A percentile compares a stretch with the other conserved stretches of the same genome.
Evolutionary conservation across 2,113 vertebrate genomes (phyloP).

Genomic region (Butorides virescens): DNA sequence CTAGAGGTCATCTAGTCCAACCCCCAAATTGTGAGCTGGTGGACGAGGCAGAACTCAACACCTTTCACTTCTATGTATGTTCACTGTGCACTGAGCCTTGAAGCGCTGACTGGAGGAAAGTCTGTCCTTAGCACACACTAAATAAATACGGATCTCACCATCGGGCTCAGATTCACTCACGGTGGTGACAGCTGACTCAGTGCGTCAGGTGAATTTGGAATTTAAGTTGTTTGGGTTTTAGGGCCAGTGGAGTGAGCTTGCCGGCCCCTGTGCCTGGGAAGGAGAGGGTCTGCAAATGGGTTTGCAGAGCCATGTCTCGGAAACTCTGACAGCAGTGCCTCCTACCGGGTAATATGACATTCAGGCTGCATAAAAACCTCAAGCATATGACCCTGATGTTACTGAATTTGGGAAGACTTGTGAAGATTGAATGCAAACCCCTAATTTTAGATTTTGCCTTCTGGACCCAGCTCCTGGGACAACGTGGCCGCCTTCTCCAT

Average conservation of each 20-base stretch:
- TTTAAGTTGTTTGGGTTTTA: neutral
- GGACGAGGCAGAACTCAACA: neutral
- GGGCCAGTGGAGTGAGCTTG: neutral
- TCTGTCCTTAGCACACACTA: neutral
- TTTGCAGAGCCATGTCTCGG: neutral
- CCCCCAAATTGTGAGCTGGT: neutral
- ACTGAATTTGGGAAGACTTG: neutral
- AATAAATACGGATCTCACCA: neutral
- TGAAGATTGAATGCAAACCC: neutral
- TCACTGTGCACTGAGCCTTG: neutral
- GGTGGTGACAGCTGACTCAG: neutral
- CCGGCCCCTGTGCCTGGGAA: neutral
- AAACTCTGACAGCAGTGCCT: neutral
- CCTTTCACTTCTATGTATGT: neutral
- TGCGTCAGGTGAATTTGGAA: fast-evolving
- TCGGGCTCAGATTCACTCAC: neutral
- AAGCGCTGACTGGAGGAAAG: neutral
- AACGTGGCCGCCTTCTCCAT: neutral
- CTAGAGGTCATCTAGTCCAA: no score
- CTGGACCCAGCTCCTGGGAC: neutral
- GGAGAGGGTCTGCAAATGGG: neutral
- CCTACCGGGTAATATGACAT: neutral
- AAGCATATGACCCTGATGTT: neutral
- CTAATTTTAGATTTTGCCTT: neutral
- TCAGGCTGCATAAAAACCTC: neutral